Percentiles rank a stretch among this genome's conserved stretches.
phyloP scores from a whole-genome alignment of 2,888 invertebrate genomes.

The Xestoiulus laeticollis region DNA sequence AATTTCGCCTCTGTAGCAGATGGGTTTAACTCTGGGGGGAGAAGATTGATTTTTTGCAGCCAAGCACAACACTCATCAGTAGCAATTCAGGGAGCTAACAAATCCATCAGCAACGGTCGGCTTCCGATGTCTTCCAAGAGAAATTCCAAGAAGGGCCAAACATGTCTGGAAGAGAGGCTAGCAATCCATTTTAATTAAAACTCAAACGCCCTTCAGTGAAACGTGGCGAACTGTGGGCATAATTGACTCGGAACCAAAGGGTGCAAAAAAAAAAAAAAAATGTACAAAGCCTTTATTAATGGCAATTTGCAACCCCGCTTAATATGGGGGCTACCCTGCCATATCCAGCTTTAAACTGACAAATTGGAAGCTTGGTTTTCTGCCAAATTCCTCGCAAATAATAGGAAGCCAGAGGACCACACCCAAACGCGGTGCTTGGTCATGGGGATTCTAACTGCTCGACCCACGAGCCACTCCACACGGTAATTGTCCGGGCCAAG shows the following conservation, averaged over 20 bases:
- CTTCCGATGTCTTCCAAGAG: neutral
- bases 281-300: neutral
- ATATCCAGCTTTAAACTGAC: slow-evolving; percentile 14
- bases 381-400: slow-evolving; percentile 23
- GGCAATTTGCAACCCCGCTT: neutral
- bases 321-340: neutral
- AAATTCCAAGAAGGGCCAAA: neutral
- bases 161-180: neutral
- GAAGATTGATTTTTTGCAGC: slow-evolving; percentile 6
- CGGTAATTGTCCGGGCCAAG: neutral
- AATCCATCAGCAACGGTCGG: neutral
- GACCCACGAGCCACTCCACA: neutral
- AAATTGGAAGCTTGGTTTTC: slow-evolving; percentile 23
- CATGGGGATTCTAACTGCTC: neutral
- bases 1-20: slow-evolving; percentile 5
- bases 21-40: neutral
- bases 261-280: neutral
- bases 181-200: slow-evolving; percentile 8
- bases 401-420: slow-evolving; percentile 13
- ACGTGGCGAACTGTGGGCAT: neutral
- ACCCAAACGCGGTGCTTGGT: neutral
- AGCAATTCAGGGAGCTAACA: neutral
- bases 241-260: neutral
- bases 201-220: neutral
- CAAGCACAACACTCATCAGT: neutral